Percentiles rank a stretch among this genome's conserved stretches.
phyloP scores from a whole-genome alignment of 1,140 invertebrate genomes.

The Lanistes nyassanus region DNA sequence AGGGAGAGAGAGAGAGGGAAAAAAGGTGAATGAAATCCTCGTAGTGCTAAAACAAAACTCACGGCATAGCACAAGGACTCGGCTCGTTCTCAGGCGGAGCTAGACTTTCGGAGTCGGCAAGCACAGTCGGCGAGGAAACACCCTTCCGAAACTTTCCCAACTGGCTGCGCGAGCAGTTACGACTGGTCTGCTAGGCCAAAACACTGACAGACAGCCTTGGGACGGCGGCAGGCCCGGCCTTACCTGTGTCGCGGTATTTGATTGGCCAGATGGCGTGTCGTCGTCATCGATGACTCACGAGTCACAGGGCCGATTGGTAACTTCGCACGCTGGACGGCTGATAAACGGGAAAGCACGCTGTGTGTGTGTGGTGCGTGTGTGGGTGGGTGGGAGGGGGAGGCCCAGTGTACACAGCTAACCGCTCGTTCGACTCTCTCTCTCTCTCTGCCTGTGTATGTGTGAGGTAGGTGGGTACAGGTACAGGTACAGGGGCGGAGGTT shows the following conservation, averaged over 20 bases:
- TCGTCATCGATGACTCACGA: constrained; percentile 25
- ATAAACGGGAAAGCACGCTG: not conserved
- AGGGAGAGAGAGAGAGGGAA: no score
- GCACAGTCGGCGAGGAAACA: not conserved
- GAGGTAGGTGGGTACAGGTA: not conserved
- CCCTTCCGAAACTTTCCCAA: not conserved
- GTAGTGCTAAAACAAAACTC: no score
- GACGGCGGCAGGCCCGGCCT: not conserved
- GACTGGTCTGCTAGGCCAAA: constrained; percentile 15
- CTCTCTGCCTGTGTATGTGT: not conserved
- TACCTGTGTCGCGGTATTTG: constrained; percentile 3
- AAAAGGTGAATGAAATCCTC: no score
- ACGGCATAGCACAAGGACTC: no score
- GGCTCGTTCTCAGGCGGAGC: no score
- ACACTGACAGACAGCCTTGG: constrained; percentile 2
- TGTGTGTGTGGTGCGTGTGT: not conserved
- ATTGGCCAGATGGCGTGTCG: constrained; percentile 15
- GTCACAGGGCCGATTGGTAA: constrained; percentile 23
- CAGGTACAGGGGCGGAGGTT: no score
- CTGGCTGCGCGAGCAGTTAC: not conserved
- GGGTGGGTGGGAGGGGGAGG: not conserved
- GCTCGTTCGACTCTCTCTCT: not conserved
- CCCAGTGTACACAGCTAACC: not conserved
- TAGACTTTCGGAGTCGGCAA: not conserved
- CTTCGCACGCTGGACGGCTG: not conserved